Percentiles rank a stretch among this genome's conserved stretches.
phyloP scores from a whole-genome alignment of 2,113 vertebrate species.

The Hassar affinis region DNA sequence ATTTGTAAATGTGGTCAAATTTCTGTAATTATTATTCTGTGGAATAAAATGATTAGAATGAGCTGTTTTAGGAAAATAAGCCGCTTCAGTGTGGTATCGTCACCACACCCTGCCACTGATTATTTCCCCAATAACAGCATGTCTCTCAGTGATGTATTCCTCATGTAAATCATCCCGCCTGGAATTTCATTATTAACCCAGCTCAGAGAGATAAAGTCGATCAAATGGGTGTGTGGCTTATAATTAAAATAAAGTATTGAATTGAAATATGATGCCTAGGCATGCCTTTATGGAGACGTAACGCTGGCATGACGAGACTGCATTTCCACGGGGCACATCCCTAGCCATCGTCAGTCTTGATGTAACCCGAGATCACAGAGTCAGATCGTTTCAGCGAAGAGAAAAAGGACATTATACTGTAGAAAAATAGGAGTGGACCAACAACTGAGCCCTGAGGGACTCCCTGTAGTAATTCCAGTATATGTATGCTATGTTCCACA shows the following conservation, averaged over 20 bases:
- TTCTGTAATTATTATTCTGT: not conserved
- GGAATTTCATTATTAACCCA: conserved; percentile 13
- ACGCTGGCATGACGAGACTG: not conserved
- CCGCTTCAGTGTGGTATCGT: not conserved
- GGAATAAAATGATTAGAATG: not conserved
- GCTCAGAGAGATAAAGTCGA: not conserved
- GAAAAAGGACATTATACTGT: not conserved
- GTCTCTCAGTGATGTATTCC: not conserved
- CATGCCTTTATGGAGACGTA: not conserved
- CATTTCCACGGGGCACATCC: not conserved
- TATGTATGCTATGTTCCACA: not conserved
- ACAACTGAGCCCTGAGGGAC: not conserved
- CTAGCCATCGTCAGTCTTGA: not conserved
- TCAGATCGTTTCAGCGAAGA: not conserved
- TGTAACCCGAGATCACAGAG: not conserved
- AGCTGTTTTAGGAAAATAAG: not conserved
- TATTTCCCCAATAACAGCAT: not conserved
- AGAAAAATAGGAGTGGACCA: not conserved
- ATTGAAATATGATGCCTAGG: not conserved
- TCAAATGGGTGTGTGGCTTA: conserved; percentile 3
- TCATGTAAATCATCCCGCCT: not conserved
- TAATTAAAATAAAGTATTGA: conserved; percentile 22
- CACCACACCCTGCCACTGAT: not conserved
- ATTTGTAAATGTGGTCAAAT: not conserved
- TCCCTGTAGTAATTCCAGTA: not conserved